Evolutionary conservation across 2,888 invertebrate species (phyloP), one percentile per base, ranked within the genome.

Genomic region (Drosophila testacea): DNA sequence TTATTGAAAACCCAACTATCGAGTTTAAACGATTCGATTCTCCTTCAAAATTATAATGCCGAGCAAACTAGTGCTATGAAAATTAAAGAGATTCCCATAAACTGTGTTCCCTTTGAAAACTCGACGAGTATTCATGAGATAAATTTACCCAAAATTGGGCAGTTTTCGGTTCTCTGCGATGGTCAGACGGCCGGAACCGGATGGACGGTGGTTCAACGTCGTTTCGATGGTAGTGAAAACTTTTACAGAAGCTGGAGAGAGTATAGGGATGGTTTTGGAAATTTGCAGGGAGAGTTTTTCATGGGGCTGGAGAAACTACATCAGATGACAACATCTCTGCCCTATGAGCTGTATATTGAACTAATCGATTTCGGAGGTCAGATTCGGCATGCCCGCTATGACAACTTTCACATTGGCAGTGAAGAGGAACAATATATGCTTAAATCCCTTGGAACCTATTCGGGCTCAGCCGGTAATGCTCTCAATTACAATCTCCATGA

Each of bases 191-290:
- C 55, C 13, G 75, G 59, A 16, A 6, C 22, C 0, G 67, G 48
- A 1, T 79, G 77, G 77, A 77, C 67, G 30, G 73, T 73, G 6
- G 60, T 79, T 11, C 77, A 73, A 32, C 64, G 47, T 2, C 80
- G 79, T 0, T 57, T 36, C n/a, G 61, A 73, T 61, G 79, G 79
- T 0, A 55, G 52, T 42, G 22, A 65, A 4, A n/a, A 60, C 28
- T 80, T 80, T n/a, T 64, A 70, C n/a, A 57, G 56, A 2, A 32
- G 56, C 28, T 79, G 79, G 79, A 30, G 11, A 0, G 44, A 55
- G 3, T 79, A 79, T 55, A 67, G 73, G 34, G 47, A 70, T 6
- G 79, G 79, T 4, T 79, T 79, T 36, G 79, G 79, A 0, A 41
- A 5, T 2, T 30, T 27, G 11, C 32, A 68, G 0, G 70, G 70